phyloP scores from a whole-genome alignment of 2,888 invertebrate species.

The Hedya salicella region DNA sequence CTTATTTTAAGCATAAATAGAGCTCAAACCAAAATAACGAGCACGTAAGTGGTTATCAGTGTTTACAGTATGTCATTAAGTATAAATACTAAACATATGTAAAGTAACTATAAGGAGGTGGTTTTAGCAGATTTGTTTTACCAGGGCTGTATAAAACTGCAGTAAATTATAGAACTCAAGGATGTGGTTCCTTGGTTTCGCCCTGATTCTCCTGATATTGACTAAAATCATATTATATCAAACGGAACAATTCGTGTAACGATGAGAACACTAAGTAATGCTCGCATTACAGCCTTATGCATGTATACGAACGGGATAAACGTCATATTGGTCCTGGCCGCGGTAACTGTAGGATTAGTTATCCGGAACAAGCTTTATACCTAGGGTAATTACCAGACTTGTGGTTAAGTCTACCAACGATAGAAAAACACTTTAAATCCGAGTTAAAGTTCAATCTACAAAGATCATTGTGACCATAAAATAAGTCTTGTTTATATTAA shows the following conservation, averaged over 20 bases:
- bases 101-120: not conserved
- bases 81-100: not conserved
- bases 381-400: conserved; percentile 70
- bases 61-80: conserved; percentile 1
- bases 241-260: conserved; percentile 48
- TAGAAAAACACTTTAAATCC: conserved; percentile 24
- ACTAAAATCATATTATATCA: conserved; percentile 28
- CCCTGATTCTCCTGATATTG: conserved; percentile 4
- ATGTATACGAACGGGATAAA: conserved; percentile 87
- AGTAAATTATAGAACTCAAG: not conserved
- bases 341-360: conserved; percentile 63
- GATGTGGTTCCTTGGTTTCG: not conserved
- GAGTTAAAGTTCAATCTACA: not conserved
- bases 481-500: no score
- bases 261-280: conserved; percentile 74
- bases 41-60: not conserved
- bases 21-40: no score
- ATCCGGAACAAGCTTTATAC: conserved; percentile 80
- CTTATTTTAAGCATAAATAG: no score
- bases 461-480: not conserved
- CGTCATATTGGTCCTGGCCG: conserved; percentile 74
- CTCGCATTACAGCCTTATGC: conserved; percentile 87
- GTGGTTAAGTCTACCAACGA: conserved; percentile 45
- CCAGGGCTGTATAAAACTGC: not conserved
- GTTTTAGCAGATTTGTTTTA: conserved; percentile 4